Base-by-base conservation (phyloP, 92 coral and sea anemone genomes). In the Umimayanthus chanpuru region DNA sequence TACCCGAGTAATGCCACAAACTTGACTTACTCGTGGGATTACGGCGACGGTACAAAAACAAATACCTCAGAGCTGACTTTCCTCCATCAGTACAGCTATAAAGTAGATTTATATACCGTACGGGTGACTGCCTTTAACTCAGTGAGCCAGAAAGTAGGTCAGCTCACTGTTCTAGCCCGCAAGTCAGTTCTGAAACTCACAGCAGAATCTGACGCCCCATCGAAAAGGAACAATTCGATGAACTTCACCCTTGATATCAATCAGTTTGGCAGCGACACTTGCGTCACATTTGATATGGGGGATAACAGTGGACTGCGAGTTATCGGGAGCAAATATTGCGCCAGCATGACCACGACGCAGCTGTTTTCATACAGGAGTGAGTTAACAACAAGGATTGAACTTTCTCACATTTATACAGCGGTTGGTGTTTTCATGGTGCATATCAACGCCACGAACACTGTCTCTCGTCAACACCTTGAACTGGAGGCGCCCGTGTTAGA, bases 371-470 rank as follows among this genome's bases (percentile, higher is more conserved):
- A 40, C 1, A 85, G 28, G 11, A 61, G 38, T 38, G 90, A 81
- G 15, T 55, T 11, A 12, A 56, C 87, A 25, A 40, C 56, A 12
- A 81, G 70, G 26, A 92, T 90, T 50, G 32, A 85, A 36, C 72
- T 89, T 0, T 12, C 26, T 41, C 92, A 96, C 82, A 79, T 23
- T 12, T 96, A 92, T 85, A 40, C 56, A 8, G 73, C 64, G 9
- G 80, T 92, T 29, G 91, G 80, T 18, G 90, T 86, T n/a, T 96
- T 86, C 78, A 85, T 2, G 29, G 98, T 96, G 29, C 88, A 30
- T 23, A 86, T 96, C 65, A 90, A 89, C 77, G 98, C 98, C 28
- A 74, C 84, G 1, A 96, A 96, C 71, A 82, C 79, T 28, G 96
- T 96, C 23, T 94, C 98, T 41, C 79, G 81, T 78, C 79, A 90